Conservation (phyloP, 1,140 invertebrate species). For the Coptotermes formosanus region DNA sequence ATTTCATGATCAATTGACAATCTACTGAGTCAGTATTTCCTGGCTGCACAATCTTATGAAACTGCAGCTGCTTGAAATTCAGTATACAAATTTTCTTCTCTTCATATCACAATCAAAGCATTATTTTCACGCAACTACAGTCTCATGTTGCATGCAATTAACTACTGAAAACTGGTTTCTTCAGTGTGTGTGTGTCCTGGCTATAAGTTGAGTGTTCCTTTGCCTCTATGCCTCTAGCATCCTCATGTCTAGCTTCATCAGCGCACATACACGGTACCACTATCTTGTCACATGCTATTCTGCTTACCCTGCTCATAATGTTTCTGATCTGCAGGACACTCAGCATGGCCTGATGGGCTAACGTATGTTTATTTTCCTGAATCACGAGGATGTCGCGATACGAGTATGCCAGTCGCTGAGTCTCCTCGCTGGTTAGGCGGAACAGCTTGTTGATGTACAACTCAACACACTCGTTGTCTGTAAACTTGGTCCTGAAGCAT, state of each 20-base stretch:
- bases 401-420: slow-evolving; percentile 59
- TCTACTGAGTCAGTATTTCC: too few relatives aligned
- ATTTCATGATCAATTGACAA: too few relatives aligned
- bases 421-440: slow-evolving; percentile 58
- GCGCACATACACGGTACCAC: too few relatives aligned
- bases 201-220: neutral
- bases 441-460: slow-evolving; percentile 63
- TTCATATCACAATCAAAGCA: too few relatives aligned
- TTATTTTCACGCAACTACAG: too few relatives aligned
- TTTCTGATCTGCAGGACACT: slow-evolving; percentile 55
- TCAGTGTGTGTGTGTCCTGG: neutral
- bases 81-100: too few relatives aligned
- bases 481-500: slow-evolving; percentile 45
- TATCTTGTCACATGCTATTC: slow-evolving; percentile 35
- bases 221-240: neutral
- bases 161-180: too few relatives aligned
- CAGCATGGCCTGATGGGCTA: slow-evolving; percentile 47
- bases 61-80: too few relatives aligned
- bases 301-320: slow-evolving; percentile 59
- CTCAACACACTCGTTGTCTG: slow-evolving; percentile 55
- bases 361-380: slow-evolving; percentile 42
- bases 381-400: slow-evolving; percentile 51
- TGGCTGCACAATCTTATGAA: too few relatives aligned
- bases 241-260: neutral
- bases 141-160: too few relatives aligned